phyloP scores from a whole-genome alignment of 53 echinoderm and acorn worm species.

The Echinarachnius parma region DNA sequence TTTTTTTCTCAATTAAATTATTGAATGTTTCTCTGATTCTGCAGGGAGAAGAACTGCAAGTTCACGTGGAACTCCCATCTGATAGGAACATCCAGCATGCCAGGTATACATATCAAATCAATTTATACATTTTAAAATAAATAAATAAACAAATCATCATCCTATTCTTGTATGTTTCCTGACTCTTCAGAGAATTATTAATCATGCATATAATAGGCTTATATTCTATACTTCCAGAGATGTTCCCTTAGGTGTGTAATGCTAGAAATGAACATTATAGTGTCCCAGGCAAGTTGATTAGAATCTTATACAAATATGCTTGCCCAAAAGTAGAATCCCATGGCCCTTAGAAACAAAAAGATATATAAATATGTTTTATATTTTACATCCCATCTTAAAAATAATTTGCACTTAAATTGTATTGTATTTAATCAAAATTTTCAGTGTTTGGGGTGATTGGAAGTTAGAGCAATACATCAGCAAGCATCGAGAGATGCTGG shows the following conservation, averaged over 20 bases:
- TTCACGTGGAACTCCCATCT: constrained; percentile 21
- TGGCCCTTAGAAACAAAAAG: not conserved
- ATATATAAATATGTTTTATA: not conserved
- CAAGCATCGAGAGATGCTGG: constrained; percentile 5
- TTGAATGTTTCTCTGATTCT: not conserved
- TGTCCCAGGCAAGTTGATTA: too few species aligned
- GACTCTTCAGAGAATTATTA: too few species aligned
- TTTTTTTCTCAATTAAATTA: not conserved
- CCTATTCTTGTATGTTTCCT: not conserved
- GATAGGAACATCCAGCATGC: constrained; percentile 12
- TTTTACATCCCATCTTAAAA: not conserved
- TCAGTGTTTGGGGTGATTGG: constrained; percentile 37
- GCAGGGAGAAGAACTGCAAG: constrained; percentile 26
- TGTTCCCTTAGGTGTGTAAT: too few species aligned
- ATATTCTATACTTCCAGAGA: too few species aligned
- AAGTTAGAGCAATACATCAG: constrained; percentile 3
- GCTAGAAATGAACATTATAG: too few species aligned
- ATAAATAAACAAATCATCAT: too few species aligned
- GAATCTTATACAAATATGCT: not conserved
- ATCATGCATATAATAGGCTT: too few species aligned
- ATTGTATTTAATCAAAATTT: too few species aligned
- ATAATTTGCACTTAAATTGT: not conserved
- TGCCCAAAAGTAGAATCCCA: not conserved
- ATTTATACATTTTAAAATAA: not conserved
- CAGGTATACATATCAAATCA: constrained; percentile 4